These are phyloP conservation scores for Cuniculus paca DNA, from an alignment of 2,797 vertebrate genomes.

Conservation along the genomic window DNA sequence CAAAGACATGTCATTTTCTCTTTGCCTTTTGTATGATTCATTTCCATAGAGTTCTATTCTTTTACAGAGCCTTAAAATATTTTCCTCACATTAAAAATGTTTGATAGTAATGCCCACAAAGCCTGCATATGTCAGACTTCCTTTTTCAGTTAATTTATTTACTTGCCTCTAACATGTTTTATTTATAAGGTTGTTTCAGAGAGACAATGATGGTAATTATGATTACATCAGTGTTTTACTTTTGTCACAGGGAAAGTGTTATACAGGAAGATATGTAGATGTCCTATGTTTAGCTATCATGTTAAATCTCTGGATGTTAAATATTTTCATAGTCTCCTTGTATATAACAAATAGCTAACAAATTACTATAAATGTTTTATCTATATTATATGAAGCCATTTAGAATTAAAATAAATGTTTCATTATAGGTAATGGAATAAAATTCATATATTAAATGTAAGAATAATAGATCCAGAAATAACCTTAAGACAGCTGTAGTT, in stretches of 20 bases:
- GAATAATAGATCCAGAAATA: not conserved
- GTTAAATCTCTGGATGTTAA: not conserved
- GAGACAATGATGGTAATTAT: not conserved
- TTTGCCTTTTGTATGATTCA: not conserved
- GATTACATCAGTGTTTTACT: not conserved
- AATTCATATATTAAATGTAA: not conserved
- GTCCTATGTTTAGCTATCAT: not conserved
- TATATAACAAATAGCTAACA: not conserved
- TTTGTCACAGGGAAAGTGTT: not conserved
- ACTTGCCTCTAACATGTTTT: not conserved
- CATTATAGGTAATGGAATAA: not conserved
- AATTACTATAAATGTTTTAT: not conserved
- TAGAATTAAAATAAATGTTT: not conserved
- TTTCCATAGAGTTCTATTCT: not conserved
- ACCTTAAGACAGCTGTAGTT: not conserved
- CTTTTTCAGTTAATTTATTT: not conserved
- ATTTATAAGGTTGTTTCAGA: not conserved
- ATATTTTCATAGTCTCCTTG: not conserved
- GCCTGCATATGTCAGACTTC: not conserved
- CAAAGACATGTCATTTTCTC: not conserved
- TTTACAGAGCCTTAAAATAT: not conserved
- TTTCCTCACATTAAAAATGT: not conserved
- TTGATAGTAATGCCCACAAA: not conserved
- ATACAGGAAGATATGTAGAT: not conserved
- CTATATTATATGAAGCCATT: not conserved